Percentiles rank a stretch among this genome's conserved stretches.
Evolutionary conservation across 2,113 vertebrate species (phyloP).

Genomic region (Dolichallabes microphthalmus): DNA sequence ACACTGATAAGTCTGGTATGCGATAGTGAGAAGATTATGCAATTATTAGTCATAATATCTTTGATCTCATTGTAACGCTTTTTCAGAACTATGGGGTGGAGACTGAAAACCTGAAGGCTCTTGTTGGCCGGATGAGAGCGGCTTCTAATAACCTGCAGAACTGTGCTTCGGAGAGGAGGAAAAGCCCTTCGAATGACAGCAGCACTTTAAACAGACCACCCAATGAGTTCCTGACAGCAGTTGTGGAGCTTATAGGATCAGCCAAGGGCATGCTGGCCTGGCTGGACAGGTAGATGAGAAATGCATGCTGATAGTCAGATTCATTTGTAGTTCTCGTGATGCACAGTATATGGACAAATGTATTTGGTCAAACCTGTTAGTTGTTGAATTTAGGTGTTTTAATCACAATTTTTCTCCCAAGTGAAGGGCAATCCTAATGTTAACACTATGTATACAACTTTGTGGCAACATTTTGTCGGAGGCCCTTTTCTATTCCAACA

Average conservation of each 20-base stretch:
- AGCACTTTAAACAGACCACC: conserved; percentile 82
- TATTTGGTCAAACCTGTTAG: too few species aligned
- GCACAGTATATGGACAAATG: too few species aligned
- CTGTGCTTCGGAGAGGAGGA: conserved; percentile 80
- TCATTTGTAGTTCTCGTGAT: not conserved
- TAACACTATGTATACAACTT: too few species aligned
- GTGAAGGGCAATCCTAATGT: too few species aligned
- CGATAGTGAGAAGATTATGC: not conserved
- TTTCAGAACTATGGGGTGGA: conserved; percentile 89
- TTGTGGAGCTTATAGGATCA: conserved; percentile 90
- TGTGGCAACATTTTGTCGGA: too few species aligned
- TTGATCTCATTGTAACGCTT: not conserved
- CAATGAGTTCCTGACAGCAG: conserved; percentile 89
- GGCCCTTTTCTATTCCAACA: too few species aligned
- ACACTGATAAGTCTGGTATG: conserved; percentile 42
- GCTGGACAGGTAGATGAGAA: conserved; percentile 83
- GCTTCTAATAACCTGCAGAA: conserved; percentile 82
- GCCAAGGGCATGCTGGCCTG: conserved; percentile 89
- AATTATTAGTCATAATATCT: conserved; percentile 13
- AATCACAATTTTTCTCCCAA: too few species aligned
- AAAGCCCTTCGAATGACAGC: conserved; percentile 77
- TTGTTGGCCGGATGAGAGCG: conserved; percentile 81
- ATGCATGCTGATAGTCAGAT: not conserved
- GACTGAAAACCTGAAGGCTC: conserved; percentile 87
- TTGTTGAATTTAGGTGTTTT: too few species aligned